Evolutionary conservation across 2,113 vertebrate species (phyloP).

Genomic region (Nycticryphes semicollaris): DNA sequence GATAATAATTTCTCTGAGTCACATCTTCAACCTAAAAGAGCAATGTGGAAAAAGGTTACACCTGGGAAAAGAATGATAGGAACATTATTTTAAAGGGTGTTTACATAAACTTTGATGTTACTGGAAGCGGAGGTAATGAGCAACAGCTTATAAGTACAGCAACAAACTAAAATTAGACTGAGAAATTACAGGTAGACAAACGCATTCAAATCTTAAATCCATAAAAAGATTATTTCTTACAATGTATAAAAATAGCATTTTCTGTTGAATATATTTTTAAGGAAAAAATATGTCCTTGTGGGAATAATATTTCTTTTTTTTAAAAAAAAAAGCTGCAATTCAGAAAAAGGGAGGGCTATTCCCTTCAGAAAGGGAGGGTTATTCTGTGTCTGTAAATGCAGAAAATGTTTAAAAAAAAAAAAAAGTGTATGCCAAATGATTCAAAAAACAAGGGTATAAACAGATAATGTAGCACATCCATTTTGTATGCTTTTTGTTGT

Average conservation of each 20-base stretch:
- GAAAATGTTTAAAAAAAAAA: not conserved
- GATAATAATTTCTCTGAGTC: not conserved
- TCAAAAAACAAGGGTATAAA: not conserved
- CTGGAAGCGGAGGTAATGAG: not conserved
- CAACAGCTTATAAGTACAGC: not conserved
- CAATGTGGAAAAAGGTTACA: not conserved
- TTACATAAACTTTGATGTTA: conserved; percentile 11
- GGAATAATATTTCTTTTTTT: not conserved
- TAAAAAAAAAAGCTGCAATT: not conserved
- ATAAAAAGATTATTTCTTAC: not conserved
- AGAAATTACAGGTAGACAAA: not conserved
- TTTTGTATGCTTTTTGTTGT: not conserved
- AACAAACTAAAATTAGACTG: not conserved
- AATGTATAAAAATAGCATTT: not conserved
- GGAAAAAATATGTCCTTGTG: not conserved
- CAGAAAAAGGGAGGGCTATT: not conserved
- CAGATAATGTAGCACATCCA: not conserved
- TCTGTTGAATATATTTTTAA: not conserved
- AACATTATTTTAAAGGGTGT: not conserved
- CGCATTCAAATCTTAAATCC: not conserved
- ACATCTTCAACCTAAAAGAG: not conserved
- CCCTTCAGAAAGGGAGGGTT: not conserved
- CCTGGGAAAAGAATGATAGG: not conserved
- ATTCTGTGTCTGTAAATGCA: not conserved
- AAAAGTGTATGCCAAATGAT: not conserved